These are phyloP conservation scores for Atrina japonica DNA, from an alignment of 2,888 invertebrate genomes.

Conservation along the genomic window DNA sequence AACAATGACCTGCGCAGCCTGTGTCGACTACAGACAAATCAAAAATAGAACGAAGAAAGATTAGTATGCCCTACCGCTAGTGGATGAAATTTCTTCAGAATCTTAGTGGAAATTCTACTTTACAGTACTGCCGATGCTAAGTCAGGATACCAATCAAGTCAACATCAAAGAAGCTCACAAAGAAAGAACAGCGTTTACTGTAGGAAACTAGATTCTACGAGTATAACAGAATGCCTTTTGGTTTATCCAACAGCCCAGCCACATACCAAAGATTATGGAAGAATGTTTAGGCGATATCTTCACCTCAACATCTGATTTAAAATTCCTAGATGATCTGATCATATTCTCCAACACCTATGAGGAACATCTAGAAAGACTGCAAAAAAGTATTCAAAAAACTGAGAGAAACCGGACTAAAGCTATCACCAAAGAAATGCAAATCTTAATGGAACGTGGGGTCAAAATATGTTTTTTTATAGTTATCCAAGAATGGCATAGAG, in stretches of 20 bases:
- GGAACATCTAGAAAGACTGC: conserved; percentile 5
- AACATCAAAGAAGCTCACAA: too few species aligned
- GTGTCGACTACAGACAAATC: too few species aligned
- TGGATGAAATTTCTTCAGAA: too few species aligned
- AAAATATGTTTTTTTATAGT: conserved; percentile 6
- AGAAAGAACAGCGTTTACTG: too few species aligned
- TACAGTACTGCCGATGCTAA: too few species aligned
- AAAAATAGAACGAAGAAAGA: too few species aligned
- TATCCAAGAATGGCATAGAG: conserved; percentile 10
- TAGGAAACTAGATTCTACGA: neutral
- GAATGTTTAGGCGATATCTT: neutral
- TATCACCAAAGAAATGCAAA: conserved; percentile 26
- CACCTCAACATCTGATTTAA: neutral
- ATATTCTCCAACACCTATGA: neutral
- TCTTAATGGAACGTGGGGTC: conserved; percentile 12
- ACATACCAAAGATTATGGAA: neutral
- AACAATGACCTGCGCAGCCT: too few species aligned
- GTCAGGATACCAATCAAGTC: too few species aligned
- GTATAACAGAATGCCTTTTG: conserved; percentile 3
- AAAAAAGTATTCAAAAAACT: conserved; percentile 15
- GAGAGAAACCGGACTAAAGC: conserved; percentile 15
- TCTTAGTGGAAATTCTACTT: too few species aligned
- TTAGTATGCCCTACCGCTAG: too few species aligned
- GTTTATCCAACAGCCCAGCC: neutral
- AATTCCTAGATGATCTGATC: neutral